Evolutionary conservation across 2,888 invertebrate genomes (phyloP).

Genomic region (Oithona nana): DNA sequence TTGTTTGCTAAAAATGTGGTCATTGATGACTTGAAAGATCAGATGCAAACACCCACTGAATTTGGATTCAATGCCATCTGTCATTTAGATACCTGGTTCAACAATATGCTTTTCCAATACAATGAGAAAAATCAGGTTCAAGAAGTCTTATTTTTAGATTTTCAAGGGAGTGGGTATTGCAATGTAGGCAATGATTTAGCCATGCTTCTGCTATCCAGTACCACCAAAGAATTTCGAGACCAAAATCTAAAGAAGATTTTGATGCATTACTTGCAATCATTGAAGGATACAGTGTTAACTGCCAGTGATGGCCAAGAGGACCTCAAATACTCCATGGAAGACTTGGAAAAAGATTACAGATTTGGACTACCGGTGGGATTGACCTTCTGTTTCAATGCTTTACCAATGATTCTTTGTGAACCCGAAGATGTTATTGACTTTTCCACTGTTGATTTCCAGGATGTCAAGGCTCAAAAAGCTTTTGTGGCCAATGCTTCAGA

Average conservation of each 20-base stretch:
- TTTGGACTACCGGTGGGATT: not conserved
- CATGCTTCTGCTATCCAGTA: not conserved
- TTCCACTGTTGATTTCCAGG: not conserved
- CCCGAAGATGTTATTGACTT: not conserved
- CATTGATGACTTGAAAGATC: not conserved
- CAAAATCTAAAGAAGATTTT: not conserved
- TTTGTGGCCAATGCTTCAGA: not conserved
- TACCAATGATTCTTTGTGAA: not conserved
- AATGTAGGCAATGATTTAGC: not conserved
- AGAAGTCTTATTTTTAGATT: conserved; percentile 1
- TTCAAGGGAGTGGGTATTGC: not conserved
- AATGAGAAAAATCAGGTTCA: not conserved
- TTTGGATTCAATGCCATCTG: not conserved
- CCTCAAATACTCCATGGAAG: not conserved
- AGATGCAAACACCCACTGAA: not conserved
- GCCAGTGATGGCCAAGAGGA: too few relatives aligned
- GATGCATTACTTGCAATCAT: not conserved
- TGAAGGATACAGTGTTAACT: not conserved
- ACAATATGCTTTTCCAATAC: conserved; percentile 3
- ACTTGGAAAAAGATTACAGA: not conserved
- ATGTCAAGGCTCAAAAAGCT: not conserved
- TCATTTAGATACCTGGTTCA: conserved; percentile 11
- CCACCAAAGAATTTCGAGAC: not conserved
- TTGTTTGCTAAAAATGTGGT: not conserved
- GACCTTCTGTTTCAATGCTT: not conserved